Base-by-base conservation (phyloP, 2,888 invertebrate genomes). In the Ectropis crepuscularia region DNA sequence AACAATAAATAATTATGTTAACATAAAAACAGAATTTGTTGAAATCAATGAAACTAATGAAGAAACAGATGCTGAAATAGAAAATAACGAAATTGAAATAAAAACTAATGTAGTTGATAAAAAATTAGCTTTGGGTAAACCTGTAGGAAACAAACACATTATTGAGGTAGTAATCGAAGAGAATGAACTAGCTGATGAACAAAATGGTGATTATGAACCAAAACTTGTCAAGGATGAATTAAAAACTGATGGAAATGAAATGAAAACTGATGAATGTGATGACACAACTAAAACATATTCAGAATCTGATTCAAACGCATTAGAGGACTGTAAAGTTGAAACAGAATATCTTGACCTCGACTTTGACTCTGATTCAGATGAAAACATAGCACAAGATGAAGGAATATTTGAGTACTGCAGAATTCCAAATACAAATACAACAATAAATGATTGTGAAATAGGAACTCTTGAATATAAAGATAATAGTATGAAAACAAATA, bases 261-360 rank as follows among this genome's bases (percentile, higher is more conserved):
- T 9, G 4, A 50, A 50, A 39, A 9, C 37, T 39, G 8, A 8
- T 39, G 39, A 39, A 9, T 12, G 6, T 12, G 50, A 11, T 8
- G 8, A 37, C 36, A n/a, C 9, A 2, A 7, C n/a, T n/a, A 53
- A 43, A 43, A 36, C 11, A 6, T 37, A 11, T 53, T 6, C 10
- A 53, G 43, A 45, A 53, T 36, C 43, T 36, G 53, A 53, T 12
- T 7, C 42, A 9, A 16, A 41, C 10, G n/a, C n/a, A 6, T 6
- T 49, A 6, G 60, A 65, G 5, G 62, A 59, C 8, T 38, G 45
- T 0, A 57, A 65, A 41, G 45, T 39, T 37, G 48, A 60, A 53
- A 53, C 53, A 8, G 48, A 60, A 61, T 55, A 43, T 6, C 37
- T 63, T 5, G 57, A 63, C 36, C 6, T 47, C 0, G 9, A 45